Evolutionary conservation across 2,113 vertebrate genomes (phyloP), one percentile per base, ranked within the genome.

Genomic region (Microtus oregoni): DNA sequence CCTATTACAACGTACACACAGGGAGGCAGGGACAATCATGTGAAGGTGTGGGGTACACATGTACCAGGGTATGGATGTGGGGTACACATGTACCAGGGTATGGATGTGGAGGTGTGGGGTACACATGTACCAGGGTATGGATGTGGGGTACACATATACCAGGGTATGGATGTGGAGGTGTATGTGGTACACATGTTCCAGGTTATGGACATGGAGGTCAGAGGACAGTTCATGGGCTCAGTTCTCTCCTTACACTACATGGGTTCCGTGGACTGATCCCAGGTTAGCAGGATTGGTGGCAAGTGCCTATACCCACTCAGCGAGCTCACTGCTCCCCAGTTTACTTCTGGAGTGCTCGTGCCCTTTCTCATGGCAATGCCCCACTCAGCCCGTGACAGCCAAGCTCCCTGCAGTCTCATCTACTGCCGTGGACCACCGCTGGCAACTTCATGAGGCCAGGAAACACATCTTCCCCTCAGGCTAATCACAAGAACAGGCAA

Each of bases 371-470:
- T 11, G 20, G 5, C 14, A 83, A 11, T 5, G 1, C 17, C 72
- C n/a, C 7, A 26, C 5, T 50, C 24, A 15, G 3, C 19, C 70
- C 12, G 12, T 7, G 9, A 30, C 55, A n/a, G 30, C 14, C 11
- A 55, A 20, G 7, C 32, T 17, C 50, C 41, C 86, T 68, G 65
- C n/a, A n/a, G n/a, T n/a, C n/a, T n/a, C n/a, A n/a, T n/a, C n/a
- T n/a, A n/a, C 86, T 68, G 65, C 38, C 19, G 78, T 13, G 0
- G 17, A 38, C 50, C 61, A n/a, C 78, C 4, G 30, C 10, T 20
- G n/a, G 38, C 20, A 50, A 47, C 28, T 19, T 12, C 7, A 26
- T 0, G 5, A 44, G 2, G 10, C 7, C 1, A 2, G 58, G 38
- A 83, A 85, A 68, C 28, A 41, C 6, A 20, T 32, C 44, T 17